phyloP scores from a whole-genome alignment of 1,140 invertebrate genomes.

The Triops cancriformis region DNA sequence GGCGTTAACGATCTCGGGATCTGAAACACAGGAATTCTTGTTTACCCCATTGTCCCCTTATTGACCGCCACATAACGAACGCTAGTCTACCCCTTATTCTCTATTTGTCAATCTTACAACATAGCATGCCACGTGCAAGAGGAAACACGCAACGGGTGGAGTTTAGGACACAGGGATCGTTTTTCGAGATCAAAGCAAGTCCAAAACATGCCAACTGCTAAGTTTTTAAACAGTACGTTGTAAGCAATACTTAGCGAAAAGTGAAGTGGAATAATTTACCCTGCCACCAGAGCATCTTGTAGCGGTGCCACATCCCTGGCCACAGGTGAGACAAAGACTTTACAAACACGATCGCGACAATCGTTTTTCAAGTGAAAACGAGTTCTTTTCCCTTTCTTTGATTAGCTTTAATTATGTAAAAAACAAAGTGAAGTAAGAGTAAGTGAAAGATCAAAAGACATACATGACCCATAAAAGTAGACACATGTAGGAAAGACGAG shows the following conservation, averaged over 20 bases:
- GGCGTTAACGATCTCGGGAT: conserved; percentile 41
- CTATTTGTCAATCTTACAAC: neutral
- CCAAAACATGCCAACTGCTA: neutral
- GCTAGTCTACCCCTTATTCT: neutral
- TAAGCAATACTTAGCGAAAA: neutral
- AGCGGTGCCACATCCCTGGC: conserved; percentile 32
- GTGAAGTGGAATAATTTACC: conserved; percentile 28
- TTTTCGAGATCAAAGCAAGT: neutral
- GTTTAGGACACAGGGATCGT: neutral
- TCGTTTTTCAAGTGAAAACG: conserved; percentile 12
- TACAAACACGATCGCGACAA: neutral
- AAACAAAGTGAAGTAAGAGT: neutral
- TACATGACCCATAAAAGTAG: conserved; percentile 12
- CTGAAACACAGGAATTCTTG: conserved; percentile 29
- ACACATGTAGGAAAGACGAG: neutral
- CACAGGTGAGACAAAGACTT: conserved; percentile 18
- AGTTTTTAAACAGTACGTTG: neutral
- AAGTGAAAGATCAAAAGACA: conserved; percentile 5
- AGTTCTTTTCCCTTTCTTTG: neutral
- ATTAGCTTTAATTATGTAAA: neutral
- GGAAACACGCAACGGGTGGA: neutral
- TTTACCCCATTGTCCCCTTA: neutral
- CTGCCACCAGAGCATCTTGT: conserved; percentile 31
- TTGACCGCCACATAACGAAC: neutral
- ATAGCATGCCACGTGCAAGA: neutral